Base-by-base conservation (phyloP, 2,113 vertebrate genomes). In the Ceyx melanurus region DNA sequence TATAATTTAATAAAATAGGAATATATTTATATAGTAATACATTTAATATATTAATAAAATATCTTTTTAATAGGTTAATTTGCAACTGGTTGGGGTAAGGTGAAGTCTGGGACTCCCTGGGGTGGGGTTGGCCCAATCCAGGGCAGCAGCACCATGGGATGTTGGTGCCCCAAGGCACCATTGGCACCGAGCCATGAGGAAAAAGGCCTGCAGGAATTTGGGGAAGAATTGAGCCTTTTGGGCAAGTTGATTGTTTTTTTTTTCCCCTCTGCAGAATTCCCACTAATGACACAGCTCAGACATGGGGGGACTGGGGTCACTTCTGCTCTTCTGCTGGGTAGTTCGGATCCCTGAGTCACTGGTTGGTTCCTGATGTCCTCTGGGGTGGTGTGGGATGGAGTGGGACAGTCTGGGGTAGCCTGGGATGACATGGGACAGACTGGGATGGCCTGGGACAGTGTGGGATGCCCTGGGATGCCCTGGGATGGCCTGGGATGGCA, bases 241-340 rank as follows among this genome's bases (percentile, higher is more conserved):
- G 23, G 42, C 2, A 1, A 50, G 15, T 4, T 54, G 33, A 7
- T 2, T 1, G 37, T 9, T 35, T 50, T 25, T 18, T 2, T 13
- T 10, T 11, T 26, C 37, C 7, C 5, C 45, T 11, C 28, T 37
- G 11, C 4, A 3, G 1, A 40, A 77, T 74, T 74, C 60, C 64
- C 58, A 25, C 10, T 19, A 21, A 10, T 3, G 6, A 14, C 66
- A 37, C 21, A 2, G n/a, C 8, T 37, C 45, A 85, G 29, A 43
- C 15, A 2, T 3, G 31, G 31, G 20, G 76, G n/a, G 54, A 46
- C 51, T 0, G 1, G 35, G 3, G 3, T 42, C 2, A 0, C 13
- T 3, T 5, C 61, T 40, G 60, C 31, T 64, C 48, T 45, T n/a
- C 62, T 88, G 43, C 46, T 66, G 28, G 6, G 13, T 22, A 28